These are phyloP conservation scores for Julus scanicus DNA, from an alignment of 2,888 invertebrate genomes.

Conservation along the genomic window DNA sequence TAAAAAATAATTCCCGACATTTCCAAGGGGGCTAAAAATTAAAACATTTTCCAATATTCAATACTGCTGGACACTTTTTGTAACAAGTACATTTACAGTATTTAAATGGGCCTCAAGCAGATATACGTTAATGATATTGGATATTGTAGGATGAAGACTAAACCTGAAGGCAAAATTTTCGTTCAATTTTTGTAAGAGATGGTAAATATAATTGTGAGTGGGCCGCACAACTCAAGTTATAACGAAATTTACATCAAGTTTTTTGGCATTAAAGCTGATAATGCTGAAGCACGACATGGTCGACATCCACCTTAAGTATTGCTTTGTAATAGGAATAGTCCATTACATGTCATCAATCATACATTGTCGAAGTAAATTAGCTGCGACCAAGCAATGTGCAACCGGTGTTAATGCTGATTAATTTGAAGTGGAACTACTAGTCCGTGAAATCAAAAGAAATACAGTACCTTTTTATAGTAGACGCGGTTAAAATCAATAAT, in stretches of 20 bases:
- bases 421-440: neutral
- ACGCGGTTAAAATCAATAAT: slow-evolving; percentile 21
- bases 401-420: neutral
- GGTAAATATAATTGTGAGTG: neutral
- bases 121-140: neutral
- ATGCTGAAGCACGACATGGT: neutral
- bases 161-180: neutral
- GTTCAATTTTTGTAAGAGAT: neutral
- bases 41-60: no score
- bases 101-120: neutral
- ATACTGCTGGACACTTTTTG: no score
- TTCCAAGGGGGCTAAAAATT: no score
- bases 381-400: neutral
- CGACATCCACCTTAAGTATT: neutral
- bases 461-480: neutral
- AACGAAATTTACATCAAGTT: neutral
- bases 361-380: neutral
- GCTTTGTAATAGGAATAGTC: neutral
- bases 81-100: no score
- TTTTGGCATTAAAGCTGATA: neutral
- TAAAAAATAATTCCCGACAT: no score
- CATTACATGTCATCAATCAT: neutral
- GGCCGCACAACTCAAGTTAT: neutral
- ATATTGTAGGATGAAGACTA: neutral
- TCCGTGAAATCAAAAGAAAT: neutral